Conservation (phyloP, 1,140 invertebrate species). For the Chrysoperla carnea region DNA sequence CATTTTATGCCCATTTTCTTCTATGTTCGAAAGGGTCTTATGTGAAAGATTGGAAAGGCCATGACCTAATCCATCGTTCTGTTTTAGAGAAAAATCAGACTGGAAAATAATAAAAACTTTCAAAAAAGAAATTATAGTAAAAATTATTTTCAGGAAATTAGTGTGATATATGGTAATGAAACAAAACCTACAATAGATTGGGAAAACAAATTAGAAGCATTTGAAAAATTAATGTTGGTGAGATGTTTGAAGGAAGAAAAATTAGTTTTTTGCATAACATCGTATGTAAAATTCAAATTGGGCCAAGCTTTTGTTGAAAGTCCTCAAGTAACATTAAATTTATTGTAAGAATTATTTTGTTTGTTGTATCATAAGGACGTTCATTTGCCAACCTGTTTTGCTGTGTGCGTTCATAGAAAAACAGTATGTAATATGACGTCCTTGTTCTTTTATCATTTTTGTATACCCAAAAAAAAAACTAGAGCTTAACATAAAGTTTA, state of each 20-base stretch:
- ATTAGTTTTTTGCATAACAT: slow-evolving; percentile 57
- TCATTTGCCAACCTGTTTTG: too few species aligned
- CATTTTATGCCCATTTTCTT: too few species aligned
- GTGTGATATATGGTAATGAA: slow-evolving; percentile 26
- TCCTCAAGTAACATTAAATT: slow-evolving; percentile 42
- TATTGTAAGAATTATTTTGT: slow-evolving; percentile 34
- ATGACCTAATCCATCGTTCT: too few species aligned
- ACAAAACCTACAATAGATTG: slow-evolving; percentile 29
- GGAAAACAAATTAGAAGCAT: slow-evolving; percentile 40
- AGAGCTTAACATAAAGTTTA: neutral
- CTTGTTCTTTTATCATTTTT: too few species aligned
- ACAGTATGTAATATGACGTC: too few species aligned
- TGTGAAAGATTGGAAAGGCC: too few species aligned
- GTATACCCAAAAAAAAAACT: too few species aligned
- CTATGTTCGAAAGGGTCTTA: too few species aligned
- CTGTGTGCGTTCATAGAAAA: too few species aligned
- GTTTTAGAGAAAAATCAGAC: too few species aligned
- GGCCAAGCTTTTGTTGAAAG: slow-evolving; percentile 66
- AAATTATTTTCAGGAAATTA: slow-evolving; percentile 26
- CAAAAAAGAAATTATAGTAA: slow-evolving; percentile 1
- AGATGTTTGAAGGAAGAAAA: slow-evolving; percentile 67
- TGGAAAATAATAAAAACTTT: too few species aligned
- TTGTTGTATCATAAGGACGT: too few species aligned
- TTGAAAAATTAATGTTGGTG: slow-evolving; percentile 69
- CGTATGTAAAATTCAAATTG: slow-evolving; percentile 58